Conservation (phyloP, 2,888 invertebrate genomes). For the Eupithecia abbreviata region DNA sequence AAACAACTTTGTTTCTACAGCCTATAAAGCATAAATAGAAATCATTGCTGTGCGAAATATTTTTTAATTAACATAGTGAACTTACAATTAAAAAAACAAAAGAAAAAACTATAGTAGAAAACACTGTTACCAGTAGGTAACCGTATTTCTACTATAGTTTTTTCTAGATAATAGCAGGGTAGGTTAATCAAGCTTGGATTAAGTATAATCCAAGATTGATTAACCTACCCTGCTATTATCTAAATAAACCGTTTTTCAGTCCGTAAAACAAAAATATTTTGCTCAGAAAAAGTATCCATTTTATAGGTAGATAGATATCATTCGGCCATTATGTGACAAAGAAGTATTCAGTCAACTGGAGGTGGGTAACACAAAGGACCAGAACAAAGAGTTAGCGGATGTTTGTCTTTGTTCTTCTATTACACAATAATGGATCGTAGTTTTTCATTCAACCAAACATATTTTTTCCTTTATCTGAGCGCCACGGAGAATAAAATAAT, state of each 20-base stretch:
- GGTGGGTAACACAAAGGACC: conserved; percentile 1
- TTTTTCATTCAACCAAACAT: neutral
- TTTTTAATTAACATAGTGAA: neutral
- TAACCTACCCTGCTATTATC: neutral
- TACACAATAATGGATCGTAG: neutral
- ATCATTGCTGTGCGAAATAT: neutral
- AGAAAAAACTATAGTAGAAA: too few species aligned
- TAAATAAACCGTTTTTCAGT: neutral
- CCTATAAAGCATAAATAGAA: neutral
- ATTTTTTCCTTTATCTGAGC: neutral
- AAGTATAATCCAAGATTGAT: too few species aligned
- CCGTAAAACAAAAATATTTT: neutral
- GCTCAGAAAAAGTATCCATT: neutral
- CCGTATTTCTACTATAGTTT: too few species aligned
- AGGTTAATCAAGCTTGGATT: too few species aligned
- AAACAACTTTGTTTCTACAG: neutral
- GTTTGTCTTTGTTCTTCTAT: conserved; percentile 12
- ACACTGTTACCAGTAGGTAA: too few species aligned
- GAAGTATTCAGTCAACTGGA: conserved; percentile 5
- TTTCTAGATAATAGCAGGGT: too few species aligned
- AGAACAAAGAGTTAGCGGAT: conserved; percentile 1
- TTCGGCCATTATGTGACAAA: conserved; percentile 10
- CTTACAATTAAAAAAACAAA: too few species aligned
- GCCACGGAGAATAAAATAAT: neutral
- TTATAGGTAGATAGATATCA: neutral